Percentiles rank a stretch among this genome's conserved stretches.
Conservation (phyloP, 2,113 vertebrate genomes). For the Variabilichromis moorii region DNA sequence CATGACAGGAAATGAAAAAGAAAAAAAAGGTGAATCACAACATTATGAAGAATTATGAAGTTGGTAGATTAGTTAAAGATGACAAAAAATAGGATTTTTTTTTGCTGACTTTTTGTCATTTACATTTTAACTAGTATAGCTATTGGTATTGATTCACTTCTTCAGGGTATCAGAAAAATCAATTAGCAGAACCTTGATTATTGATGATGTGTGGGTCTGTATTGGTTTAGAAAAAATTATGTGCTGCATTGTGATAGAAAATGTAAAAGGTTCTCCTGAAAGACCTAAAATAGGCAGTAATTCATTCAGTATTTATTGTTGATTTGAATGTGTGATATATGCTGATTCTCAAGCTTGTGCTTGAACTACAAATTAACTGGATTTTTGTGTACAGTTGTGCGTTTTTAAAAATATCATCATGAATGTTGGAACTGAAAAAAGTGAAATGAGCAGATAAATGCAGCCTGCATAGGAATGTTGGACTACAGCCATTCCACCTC, state of each 20-base stretch:
- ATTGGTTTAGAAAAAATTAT: not conserved
- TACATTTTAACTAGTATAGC: not conserved
- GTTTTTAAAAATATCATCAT: not conserved
- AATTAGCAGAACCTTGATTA: not conserved
- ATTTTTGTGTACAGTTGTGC: not conserved
- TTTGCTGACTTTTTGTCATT: not conserved
- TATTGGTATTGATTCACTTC: not conserved
- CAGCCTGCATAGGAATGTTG: not conserved
- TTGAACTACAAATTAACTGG: not conserved
- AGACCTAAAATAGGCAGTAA: not conserved
- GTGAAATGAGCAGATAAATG: not conserved
- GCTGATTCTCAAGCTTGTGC: not conserved
- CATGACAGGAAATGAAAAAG: not conserved
- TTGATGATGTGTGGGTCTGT: not conserved
- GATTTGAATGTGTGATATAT: not conserved
- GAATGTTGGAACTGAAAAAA: not conserved
- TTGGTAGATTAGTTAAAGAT: not conserved
- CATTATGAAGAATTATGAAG: not conserved
- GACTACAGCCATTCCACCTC: not conserved
- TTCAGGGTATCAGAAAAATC: not conserved
- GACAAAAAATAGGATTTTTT: not conserved
- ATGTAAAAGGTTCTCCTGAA: not conserved
- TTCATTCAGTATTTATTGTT: not conserved
- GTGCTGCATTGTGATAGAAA: not conserved
- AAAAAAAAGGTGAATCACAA: not conserved